Evolutionary conservation across 1,140 invertebrate species (phyloP).

Genomic region (Drosophila albomicans): DNA sequence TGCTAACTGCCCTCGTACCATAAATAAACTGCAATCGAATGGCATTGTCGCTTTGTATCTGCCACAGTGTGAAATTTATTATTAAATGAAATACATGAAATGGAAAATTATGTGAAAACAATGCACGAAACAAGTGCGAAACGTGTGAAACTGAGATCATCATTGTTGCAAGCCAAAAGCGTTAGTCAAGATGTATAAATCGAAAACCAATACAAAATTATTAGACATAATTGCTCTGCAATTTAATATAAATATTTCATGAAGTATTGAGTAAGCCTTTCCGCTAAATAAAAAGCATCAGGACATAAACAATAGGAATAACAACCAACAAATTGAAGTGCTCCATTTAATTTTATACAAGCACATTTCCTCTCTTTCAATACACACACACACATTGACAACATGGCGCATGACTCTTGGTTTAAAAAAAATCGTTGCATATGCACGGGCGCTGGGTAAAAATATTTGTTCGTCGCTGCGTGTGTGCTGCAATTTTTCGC

Average conservation of each 20-base stretch:
- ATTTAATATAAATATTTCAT: conserved; percentile 5
- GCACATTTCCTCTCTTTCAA: conserved; percentile 8
- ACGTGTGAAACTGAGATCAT: neutral
- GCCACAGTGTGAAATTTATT: conserved; percentile 41
- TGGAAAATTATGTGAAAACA: conserved; percentile 4
- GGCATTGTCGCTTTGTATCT: conserved; percentile 47
- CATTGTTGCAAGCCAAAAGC: neutral
- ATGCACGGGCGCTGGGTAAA: conserved; percentile 27
- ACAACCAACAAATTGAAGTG: conserved; percentile 3
- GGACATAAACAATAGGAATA: neutral
- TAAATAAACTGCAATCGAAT: conserved; percentile 24
- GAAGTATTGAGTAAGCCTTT: neutral
- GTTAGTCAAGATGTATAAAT: neutral
- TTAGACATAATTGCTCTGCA: neutral
- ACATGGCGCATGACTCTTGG: neutral
- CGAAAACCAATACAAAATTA: neutral
- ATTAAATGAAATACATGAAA: conserved; percentile 25
- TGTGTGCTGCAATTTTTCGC: conserved; percentile 9
- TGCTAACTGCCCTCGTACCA: neutral
- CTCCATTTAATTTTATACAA: conserved; percentile 25
- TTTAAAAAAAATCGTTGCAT: conserved; percentile 52
- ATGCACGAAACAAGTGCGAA: neutral
- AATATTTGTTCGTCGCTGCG: conserved; percentile 1
- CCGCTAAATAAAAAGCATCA: conserved; percentile 4
- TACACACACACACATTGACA: neutral